phyloP scores from a whole-genome alignment of 2,113 vertebrate genomes.

The Amazona vittata region DNA sequence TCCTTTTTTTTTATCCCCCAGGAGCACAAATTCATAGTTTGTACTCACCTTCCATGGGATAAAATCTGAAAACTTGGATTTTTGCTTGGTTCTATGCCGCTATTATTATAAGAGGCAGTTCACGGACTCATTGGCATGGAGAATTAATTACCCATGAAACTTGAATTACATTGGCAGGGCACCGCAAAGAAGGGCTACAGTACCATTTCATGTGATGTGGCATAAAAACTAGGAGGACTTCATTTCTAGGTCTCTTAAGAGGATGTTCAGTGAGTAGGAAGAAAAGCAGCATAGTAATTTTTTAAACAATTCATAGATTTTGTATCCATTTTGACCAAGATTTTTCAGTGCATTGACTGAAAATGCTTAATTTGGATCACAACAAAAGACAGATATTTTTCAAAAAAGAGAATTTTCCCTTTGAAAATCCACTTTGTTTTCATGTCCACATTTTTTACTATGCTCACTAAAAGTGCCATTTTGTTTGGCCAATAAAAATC shows the following conservation, averaged over 20 bases:
- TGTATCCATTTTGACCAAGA: not conserved
- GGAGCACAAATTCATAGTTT: not conserved
- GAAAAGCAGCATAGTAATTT: not conserved
- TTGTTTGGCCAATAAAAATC: not conserved
- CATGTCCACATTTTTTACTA: not conserved
- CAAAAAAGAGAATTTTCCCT: not conserved
- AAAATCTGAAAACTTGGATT: not conserved
- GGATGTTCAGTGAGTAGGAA: not conserved
- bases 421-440: not conserved
- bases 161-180: not conserved
- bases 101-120: not conserved
- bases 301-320: not conserved
- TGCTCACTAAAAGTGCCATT: not conserved
- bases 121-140: not conserved
- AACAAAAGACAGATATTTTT: not conserved
- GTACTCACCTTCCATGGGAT: not conserved
- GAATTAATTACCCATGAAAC: slow-evolving; percentile 6
- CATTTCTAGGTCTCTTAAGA: not conserved
- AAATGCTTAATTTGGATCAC: not conserved
- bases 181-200: not conserved
- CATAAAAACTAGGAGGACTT: not conserved
- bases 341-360: not conserved
- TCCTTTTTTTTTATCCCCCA: not conserved
- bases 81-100: not conserved
- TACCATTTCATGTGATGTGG: not conserved